phyloP scores from a whole-genome alignment of 2,113 vertebrate genomes.

The Trematomus loennbergii region DNA sequence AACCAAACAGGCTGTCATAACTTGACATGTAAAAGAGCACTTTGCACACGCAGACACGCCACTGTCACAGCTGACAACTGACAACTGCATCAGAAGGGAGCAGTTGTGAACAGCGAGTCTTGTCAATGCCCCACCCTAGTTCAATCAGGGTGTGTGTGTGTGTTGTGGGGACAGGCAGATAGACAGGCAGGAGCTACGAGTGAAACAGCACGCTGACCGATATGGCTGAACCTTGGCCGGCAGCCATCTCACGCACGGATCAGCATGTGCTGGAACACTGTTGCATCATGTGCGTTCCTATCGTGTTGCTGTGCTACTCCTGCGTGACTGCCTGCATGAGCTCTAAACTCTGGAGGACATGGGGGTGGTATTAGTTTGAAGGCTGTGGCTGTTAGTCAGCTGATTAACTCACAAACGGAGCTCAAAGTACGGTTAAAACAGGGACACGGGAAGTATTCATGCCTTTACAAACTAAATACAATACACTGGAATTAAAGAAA shows the following conservation, averaged over 20 bases:
- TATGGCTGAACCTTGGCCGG: constrained; percentile 70
- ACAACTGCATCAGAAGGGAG: constrained; percentile 55
- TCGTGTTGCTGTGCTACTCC: constrained; percentile 62
- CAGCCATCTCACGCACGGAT: constrained; percentile 74
- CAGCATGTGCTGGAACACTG: constrained; percentile 77
- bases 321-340: constrained; percentile 64
- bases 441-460: neutral
- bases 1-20: neutral
- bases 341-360: constrained; percentile 50
- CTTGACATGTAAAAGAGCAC: neutral
- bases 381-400: constrained; percentile 56
- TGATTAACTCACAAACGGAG: constrained; percentile 63
- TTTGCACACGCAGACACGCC: neutral
- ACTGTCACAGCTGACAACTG: constrained; percentile 31
- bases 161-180: constrained; percentile 14
- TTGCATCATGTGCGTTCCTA: constrained; percentile 72
- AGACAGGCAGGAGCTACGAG: constrained; percentile 36
- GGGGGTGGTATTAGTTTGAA: constrained; percentile 28
- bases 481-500: neutral
- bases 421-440: constrained; percentile 64
- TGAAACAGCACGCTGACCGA: constrained; percentile 26
- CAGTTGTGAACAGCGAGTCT: constrained; percentile 36
- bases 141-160: constrained; percentile 1
- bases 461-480: constrained; percentile 14
- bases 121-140: constrained; percentile 24